Evolutionary conservation across 2,113 vertebrate genomes (phyloP).

Genomic region (Microcebus griseorufus): DNA sequence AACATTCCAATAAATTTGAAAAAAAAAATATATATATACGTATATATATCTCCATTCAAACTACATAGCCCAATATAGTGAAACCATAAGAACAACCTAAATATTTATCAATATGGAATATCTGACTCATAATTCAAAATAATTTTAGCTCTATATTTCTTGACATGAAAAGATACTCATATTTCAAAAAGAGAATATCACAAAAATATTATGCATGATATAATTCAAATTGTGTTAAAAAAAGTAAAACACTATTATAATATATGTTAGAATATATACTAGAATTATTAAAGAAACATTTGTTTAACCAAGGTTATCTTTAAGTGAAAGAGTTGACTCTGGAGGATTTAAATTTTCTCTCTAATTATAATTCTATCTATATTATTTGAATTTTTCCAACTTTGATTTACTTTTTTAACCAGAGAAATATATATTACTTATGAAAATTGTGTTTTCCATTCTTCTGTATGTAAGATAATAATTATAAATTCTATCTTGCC

Average conservation of each 20-base stretch:
- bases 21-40: background rate
- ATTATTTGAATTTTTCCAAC: background rate
- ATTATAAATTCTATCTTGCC: background rate
- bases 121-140: background rate
- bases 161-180: background rate
- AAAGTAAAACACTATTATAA: background rate
- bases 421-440: background rate
- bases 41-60: background rate
- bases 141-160: background rate
- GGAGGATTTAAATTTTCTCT: background rate
- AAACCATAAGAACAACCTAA: background rate
- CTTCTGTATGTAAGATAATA: background rate
- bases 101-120: background rate
- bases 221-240: background rate
- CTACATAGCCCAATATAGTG: background rate
- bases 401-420: background rate
- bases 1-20: background rate
- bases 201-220: background rate
- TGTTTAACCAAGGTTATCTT: background rate
- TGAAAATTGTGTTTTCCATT: background rate
- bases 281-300: background rate
- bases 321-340: background rate
- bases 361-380: background rate
- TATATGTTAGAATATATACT: background rate
- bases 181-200: background rate